These are phyloP conservation scores for Tiliacea citrago DNA, from an alignment of 2,888 invertebrate genomes.

Conservation along the genomic window DNA sequence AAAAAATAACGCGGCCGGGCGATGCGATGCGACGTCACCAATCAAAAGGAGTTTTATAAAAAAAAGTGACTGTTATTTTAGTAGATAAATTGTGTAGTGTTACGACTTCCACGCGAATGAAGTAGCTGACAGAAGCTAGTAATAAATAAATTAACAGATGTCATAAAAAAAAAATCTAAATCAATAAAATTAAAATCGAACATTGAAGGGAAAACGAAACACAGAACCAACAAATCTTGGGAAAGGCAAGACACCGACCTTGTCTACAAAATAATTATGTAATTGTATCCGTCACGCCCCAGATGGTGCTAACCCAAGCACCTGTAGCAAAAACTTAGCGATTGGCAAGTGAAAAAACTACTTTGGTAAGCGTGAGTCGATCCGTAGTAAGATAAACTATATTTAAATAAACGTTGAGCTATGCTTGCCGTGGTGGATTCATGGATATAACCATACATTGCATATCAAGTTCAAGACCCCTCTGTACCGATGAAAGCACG, in stretches of 20 bases:
- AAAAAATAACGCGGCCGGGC: no score
- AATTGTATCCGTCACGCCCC: slow-evolving; percentile 61
- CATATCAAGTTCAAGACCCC: no score
- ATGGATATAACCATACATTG: no score
- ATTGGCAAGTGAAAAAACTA: slow-evolving; percentile 46
- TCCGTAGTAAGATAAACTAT: neutral
- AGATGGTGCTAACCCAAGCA: slow-evolving; percentile 34
- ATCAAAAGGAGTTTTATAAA: no score
- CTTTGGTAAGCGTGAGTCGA: slow-evolving; percentile 4
- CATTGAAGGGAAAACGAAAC: slow-evolving; percentile 16
- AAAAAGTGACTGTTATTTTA: no score
- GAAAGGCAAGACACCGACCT: slow-evolving; percentile 57
- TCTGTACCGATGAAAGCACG: no score
- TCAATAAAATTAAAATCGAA: neutral
- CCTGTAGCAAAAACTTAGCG: slow-evolving; percentile 49
- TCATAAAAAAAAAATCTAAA: neutral
- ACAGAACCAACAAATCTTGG: slow-evolving; percentile 15
- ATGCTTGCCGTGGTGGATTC: no score
- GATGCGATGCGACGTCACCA: no score
- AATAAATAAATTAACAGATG: neutral
- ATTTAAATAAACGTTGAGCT: no score
- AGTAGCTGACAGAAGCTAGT: no score
- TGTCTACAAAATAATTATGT: slow-evolving; percentile 54
- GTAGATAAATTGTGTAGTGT: no score
- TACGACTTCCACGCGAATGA: no score